Percentiles rank a stretch among this genome's conserved stretches.
Evolutionary conservation across 2,888 invertebrate species (phyloP).

Genomic region (Ennomos erosarius): DNA sequence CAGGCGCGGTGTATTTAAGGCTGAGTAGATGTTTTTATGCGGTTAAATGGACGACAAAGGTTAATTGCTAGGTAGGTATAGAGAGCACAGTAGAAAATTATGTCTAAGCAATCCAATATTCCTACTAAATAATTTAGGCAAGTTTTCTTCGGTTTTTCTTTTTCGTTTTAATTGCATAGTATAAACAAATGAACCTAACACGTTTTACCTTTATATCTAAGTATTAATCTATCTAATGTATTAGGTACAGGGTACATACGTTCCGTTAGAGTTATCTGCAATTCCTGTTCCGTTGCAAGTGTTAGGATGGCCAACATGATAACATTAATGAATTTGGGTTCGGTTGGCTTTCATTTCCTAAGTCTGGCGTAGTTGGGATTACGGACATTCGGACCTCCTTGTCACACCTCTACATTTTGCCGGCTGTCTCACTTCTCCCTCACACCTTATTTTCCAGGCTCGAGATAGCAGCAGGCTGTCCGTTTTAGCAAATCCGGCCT

Average conservation of each 20-base stretch:
- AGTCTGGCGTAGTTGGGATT: constrained; percentile 62
- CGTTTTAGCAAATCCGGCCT: constrained; percentile 36
- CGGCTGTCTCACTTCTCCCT: constrained; percentile 33
- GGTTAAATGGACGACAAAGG: too few relatives aligned
- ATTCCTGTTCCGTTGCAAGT: constrained; percentile 53
- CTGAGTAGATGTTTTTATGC: constrained; percentile 2
- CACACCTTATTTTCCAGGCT: constrained; percentile 48
- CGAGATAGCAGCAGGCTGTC: constrained; percentile 45
- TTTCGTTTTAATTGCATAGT: too few relatives aligned
- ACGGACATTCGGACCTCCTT: constrained; percentile 44
- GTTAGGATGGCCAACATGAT: constrained; percentile 65
- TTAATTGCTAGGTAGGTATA: too few relatives aligned
- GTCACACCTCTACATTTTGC: constrained; percentile 36
- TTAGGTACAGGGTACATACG: not conserved
- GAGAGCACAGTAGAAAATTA: too few relatives aligned
- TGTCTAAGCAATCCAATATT: too few relatives aligned
- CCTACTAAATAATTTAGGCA: too few relatives aligned
- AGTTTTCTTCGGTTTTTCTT: too few relatives aligned
- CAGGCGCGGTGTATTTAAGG: not conserved
- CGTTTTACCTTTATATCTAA: not conserved
- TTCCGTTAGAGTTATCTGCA: constrained; percentile 46
- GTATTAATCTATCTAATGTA: too few relatives aligned
- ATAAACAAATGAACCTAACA: too few relatives aligned
- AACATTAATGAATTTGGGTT: constrained; percentile 75
- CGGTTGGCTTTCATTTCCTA: constrained; percentile 69